A percentile compares a stretch with the other conserved stretches of the same genome.
Conservation (phyloP, 2,113 vertebrate species). For the Turdus rufiventris region DNA sequence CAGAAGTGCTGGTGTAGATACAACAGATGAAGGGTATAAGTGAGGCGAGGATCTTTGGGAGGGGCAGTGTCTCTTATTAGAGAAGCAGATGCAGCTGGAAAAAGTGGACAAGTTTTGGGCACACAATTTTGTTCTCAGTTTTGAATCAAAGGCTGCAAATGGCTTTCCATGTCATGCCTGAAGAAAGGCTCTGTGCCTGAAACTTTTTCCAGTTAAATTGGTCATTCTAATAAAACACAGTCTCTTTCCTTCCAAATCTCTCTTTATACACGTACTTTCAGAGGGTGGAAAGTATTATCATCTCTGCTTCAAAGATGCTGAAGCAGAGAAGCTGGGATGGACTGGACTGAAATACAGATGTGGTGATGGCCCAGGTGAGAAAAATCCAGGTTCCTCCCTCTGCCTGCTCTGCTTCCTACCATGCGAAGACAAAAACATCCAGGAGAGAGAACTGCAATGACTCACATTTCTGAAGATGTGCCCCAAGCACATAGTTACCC, state of each 20-base stretch:
- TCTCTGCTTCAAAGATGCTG: background rate
- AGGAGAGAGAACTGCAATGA: background rate
- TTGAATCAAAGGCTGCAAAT: background rate
- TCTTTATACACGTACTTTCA: background rate
- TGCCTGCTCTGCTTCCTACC: background rate
- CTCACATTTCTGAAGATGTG: background rate
- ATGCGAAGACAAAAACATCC: background rate
- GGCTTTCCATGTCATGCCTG: background rate
- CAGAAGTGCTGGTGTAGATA: background rate
- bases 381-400: background rate
- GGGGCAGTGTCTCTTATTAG: background rate
- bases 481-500: background rate
- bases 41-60: background rate
- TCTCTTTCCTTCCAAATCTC: background rate
- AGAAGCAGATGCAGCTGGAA: slow-evolving; percentile 6
- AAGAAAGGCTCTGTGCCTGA: background rate
- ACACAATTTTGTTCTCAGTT: background rate
- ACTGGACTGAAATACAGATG: background rate
- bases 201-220: background rate
- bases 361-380: background rate
- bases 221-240: background rate
- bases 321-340: background rate
- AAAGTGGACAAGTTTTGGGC: background rate
- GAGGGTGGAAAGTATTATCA: background rate
- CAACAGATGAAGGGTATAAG: accelerated